These are phyloP conservation scores for Gryllus bimaculatus DNA, from an alignment of 1,140 invertebrate species.

Conservation along the genomic window DNA sequence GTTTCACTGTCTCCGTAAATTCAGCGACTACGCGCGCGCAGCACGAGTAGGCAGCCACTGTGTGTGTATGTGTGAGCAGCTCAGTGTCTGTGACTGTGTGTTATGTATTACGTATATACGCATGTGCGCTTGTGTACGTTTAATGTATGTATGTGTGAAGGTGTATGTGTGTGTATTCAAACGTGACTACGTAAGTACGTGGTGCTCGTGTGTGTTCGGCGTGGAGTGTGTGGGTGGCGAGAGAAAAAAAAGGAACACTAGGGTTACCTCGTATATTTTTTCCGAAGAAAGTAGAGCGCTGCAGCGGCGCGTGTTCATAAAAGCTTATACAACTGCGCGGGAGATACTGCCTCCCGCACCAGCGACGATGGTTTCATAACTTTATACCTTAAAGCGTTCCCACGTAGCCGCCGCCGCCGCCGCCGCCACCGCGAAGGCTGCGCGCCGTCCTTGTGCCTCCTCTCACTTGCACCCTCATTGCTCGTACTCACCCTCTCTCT, in stretches of 20 bases:
- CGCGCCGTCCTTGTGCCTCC: no score
- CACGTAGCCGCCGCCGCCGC: neutral
- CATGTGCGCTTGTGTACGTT: neutral
- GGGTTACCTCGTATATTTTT: neutral
- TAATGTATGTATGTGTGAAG: neutral
- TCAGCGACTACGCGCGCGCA: neutral
- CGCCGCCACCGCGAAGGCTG: no score
- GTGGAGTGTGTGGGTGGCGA: no score
- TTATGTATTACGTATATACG: neutral
- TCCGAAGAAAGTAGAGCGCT: neutral
- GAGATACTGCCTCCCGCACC: neutral
- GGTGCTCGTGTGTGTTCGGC: no score
- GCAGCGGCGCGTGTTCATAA: neutral
- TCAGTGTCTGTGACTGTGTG: neutral
- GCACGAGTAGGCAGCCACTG: neutral
- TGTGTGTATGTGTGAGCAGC: neutral
- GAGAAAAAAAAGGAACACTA: no score
- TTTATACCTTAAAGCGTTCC: neutral
- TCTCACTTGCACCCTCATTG: neutral
- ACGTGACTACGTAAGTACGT: no score
- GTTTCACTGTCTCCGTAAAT: neutral
- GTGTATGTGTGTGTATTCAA: neutral
- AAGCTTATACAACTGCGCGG: neutral
- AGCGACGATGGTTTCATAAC: neutral
- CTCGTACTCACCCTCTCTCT: neutral